Base-by-base conservation (phyloP, 2,113 vertebrate species). In the Atractosteus spatula region DNA sequence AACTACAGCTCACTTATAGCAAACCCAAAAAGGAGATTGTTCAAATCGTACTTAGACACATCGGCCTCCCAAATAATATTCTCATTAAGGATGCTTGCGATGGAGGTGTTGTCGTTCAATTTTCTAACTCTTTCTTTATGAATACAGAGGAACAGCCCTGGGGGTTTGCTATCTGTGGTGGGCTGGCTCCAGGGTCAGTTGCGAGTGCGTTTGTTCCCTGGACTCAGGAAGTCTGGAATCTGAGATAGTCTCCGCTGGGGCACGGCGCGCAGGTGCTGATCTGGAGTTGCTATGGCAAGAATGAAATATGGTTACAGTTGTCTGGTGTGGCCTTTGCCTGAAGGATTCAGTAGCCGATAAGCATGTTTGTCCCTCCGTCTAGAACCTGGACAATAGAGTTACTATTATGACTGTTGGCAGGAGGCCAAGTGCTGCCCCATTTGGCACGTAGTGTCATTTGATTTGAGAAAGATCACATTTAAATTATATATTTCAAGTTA, bases 191-290 rank as follows among this genome's bases (percentile, higher is more conserved):
- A 70, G 85, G 87, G 86, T 90, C 90, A 87, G 14, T 71, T 61
- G 47, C 67, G 55, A 66, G 51, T 64, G 72, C 62, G 43, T 71
- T 70, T 83, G 81, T 85, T 82, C 86, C 83, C 62, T 73, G 70
- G 88, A 86, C 86, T 85, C 54, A 68, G 74, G 68, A 84, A 81
- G 86, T 73, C 86, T 92, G 89, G 71, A 72, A 84, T 82, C 74
- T 75, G 73, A 83, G 91, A 92, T 90, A 87, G 73, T 78, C 3
- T 41, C 17, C 76, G 69, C 74, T 69, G 75, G 77, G 76, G 78
- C 66, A 67, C 67, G 71, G 76, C 80, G 67, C 76, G 71, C 80
- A 71, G 84, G 68, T 71, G 81, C 55, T 66, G 72, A 70, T 63
- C 62, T 55, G 67, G 55, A 16, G 59, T 64, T 59, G 29, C 55